These are phyloP conservation scores for Dicyrtomina minuta DNA, from an alignment of 2,888 invertebrate species.

Conservation along the genomic window DNA sequence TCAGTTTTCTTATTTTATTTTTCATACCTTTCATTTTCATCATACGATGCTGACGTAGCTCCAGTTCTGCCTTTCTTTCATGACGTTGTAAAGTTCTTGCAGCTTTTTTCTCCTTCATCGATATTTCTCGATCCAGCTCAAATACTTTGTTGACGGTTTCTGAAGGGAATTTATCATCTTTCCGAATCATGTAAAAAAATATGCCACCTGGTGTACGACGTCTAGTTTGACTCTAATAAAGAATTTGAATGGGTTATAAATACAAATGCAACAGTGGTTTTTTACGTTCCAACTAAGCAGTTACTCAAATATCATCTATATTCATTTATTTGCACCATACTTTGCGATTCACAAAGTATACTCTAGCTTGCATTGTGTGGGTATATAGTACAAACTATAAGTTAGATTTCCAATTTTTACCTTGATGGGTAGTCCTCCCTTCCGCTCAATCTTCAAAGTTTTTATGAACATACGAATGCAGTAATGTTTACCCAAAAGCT, in stretches of 20 bases:
- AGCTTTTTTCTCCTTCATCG: constrained; percentile 31
- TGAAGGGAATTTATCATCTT: constrained; percentile 45
- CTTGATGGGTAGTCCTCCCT: constrained; percentile 57
- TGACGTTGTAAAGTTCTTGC: constrained; percentile 19
- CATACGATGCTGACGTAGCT: background rate
- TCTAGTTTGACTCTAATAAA: constrained; percentile 56
- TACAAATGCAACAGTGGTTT: no score
- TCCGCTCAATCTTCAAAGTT: constrained; percentile 57
- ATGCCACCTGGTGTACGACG: constrained; percentile 59
- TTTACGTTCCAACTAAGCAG: no score
- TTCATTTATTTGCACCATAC: no score
- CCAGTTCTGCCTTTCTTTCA: constrained; percentile 24
- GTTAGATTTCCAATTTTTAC: constrained; percentile 53
- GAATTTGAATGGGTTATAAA: no score
- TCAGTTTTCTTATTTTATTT: no score
- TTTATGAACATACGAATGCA: constrained; percentile 55
- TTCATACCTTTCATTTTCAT: constrained; percentile 4
- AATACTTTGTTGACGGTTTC: constrained; percentile 46
- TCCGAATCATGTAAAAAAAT: constrained; percentile 56
- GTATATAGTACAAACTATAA: no score
- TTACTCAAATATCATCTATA: no score
- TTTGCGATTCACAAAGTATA: no score
- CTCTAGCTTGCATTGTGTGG: no score
- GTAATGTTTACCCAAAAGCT: constrained; percentile 56
- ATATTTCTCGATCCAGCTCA: constrained; percentile 36